Percentiles rank a stretch among this genome's conserved stretches.
Conservation (phyloP, 2,113 vertebrate genomes). For the Saguinus midas region DNA sequence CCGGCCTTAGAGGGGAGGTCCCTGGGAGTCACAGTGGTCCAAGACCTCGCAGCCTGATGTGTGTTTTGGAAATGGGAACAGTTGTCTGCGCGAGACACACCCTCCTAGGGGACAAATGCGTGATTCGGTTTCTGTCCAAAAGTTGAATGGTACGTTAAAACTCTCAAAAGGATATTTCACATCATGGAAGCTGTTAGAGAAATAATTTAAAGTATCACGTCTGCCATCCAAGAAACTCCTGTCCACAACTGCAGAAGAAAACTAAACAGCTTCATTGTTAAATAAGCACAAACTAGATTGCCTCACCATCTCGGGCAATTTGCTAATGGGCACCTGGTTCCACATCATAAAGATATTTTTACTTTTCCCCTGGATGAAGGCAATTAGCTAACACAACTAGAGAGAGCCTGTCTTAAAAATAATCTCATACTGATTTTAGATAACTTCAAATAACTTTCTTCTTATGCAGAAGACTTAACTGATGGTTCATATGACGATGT, state of each 20-base stretch:
- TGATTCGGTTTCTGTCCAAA: background rate
- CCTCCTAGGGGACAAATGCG: background rate
- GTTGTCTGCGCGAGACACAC: background rate
- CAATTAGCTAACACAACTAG: no score
- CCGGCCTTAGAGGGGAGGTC: background rate
- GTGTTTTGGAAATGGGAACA: background rate
- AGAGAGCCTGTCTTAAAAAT: no score
- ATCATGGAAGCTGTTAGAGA: background rate
- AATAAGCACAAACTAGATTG: background rate
- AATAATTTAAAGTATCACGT: background rate
- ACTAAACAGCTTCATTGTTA: background rate
- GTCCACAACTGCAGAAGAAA: background rate
- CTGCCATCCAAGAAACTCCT: background rate
- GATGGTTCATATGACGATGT: conserved; percentile 77
- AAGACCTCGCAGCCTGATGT: background rate
- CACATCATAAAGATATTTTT: no score
- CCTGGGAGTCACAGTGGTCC: background rate
- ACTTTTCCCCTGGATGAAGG: no score
- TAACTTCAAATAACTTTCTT: conserved; percentile 42
- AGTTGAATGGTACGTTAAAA: background rate
- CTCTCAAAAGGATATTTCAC: background rate
- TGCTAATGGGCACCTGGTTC: background rate
- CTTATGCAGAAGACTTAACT: conserved; percentile 66
- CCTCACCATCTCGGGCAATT: background rate
- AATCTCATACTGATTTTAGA: background rate